Conservation (phyloP, 2,888 invertebrate genomes). For the Caenorhabditis sp. region DNA sequence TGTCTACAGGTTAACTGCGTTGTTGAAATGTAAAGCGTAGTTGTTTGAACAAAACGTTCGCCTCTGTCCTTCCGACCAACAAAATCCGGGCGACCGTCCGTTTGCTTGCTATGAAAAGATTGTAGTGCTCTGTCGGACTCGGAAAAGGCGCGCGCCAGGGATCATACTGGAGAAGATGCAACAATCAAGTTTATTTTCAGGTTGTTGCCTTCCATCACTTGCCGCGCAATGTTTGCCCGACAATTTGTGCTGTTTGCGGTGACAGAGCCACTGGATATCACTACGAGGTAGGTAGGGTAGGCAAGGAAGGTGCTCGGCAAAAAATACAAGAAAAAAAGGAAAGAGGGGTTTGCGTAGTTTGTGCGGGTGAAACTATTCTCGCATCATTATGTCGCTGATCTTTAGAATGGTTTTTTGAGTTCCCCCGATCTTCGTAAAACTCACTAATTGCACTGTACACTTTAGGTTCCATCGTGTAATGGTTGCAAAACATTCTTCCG, state of each 20-base stretch:
- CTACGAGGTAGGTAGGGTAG: constrained; percentile 66
- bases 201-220: constrained; percentile 64
- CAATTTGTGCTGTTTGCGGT: constrained; percentile 72
- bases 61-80: too few relatives aligned
- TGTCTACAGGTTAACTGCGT: constrained; percentile 3
- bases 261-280: constrained; percentile 74
- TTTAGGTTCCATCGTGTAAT: constrained; percentile 72
- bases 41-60: constrained; percentile 17
- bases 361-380: constrained; percentile 11
- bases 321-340: constrained; percentile 9
- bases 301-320: constrained; percentile 36
- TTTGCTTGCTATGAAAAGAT: constrained; percentile 11
- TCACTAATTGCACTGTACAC: constrained; percentile 9
- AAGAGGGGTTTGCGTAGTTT: constrained; percentile 18
- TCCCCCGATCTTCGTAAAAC: constrained; percentile 8
- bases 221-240: constrained; percentile 72
- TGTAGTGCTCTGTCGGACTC: constrained; percentile 22
- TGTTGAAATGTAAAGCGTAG: neutral
- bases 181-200: constrained; percentile 58
- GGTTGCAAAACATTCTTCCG: constrained; percentile 71
- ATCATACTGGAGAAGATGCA: constrained; percentile 19
- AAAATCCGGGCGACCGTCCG: neutral
- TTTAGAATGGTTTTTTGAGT: neutral
- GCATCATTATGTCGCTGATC: constrained; percentile 48
- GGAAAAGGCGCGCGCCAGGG: constrained; percentile 8